phyloP scores from a whole-genome alignment of 2,797 vertebrate genomes.

The Amazona ochrocephala region DNA sequence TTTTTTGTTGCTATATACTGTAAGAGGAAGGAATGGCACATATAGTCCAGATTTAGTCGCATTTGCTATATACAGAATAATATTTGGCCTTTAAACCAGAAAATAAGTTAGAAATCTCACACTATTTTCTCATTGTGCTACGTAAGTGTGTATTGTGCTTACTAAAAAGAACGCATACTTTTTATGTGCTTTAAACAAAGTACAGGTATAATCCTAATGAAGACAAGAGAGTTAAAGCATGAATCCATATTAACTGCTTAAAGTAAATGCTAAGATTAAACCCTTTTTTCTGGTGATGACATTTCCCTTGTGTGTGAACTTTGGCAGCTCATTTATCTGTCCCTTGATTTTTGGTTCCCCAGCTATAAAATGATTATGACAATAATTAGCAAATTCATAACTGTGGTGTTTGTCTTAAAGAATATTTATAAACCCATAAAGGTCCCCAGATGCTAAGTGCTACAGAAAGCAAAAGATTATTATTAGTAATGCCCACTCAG shows the following conservation, averaged over 20 bases:
- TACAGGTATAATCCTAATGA: not conserved
- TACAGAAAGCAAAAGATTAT: not conserved
- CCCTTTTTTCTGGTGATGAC: not conserved
- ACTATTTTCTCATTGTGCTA: not conserved
- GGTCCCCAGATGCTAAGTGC: not conserved
- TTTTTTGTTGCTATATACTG: not conserved
- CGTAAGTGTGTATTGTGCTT: not conserved
- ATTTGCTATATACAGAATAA: not conserved
- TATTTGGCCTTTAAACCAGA: not conserved
- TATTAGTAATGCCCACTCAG: not conserved
- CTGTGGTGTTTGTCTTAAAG: not conserved
- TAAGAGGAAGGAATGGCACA: not conserved
- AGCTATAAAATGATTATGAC: not conserved
- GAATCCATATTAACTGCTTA: not conserved
- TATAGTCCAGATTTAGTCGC: not conserved
- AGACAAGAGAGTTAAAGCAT: not conserved
- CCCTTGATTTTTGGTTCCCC: not conserved
- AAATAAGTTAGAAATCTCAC: not conserved
- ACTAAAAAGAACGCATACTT: not conserved
- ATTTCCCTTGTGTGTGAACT: not conserved
- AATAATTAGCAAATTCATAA: not conserved
- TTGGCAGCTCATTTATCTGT: not conserved
- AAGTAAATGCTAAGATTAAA: not conserved
- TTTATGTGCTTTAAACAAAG: not conserved
- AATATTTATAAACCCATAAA: constrained; percentile 1